Percentiles rank a stretch among this genome's conserved stretches.
phyloP scores from a whole-genome alignment of 1,140 invertebrate genomes.

The Bombus waltoni region DNA sequence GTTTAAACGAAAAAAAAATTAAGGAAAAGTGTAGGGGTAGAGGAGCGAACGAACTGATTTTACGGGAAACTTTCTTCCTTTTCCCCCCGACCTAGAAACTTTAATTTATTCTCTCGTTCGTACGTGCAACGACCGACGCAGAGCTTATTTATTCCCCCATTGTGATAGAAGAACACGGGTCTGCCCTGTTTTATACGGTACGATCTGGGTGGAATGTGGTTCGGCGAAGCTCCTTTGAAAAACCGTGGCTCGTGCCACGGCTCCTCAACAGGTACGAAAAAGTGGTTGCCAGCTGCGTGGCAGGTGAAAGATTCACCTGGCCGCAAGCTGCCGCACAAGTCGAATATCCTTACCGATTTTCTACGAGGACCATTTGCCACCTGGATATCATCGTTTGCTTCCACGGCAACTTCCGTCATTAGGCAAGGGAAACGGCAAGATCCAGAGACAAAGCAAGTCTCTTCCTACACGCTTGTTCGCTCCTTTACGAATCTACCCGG shows the following conservation, averaged over 20 bases:
- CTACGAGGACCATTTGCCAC: constrained; percentile 71
- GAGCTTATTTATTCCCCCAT: constrained; percentile 2
- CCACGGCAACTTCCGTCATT: not conserved
- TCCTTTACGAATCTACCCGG: not conserved
- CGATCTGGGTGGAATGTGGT: not conserved
- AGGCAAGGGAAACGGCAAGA: not conserved
- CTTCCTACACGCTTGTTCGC: not conserved
- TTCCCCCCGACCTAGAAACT: not conserved
- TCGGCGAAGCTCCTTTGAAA: constrained; percentile 5
- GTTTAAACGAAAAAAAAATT: not conserved
- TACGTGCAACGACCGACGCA: not conserved
- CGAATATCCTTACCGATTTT: constrained; percentile 62
- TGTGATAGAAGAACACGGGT: not conserved
- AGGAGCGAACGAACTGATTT: not conserved
- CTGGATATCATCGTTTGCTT: constrained; percentile 58
- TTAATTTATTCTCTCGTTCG: constrained; percentile 20
- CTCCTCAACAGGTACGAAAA: constrained; percentile 47
- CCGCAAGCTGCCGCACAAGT: constrained; percentile 73
- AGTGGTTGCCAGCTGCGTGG: constrained; percentile 74
- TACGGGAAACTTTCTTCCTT: not conserved
- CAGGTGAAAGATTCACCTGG: constrained; percentile 80
- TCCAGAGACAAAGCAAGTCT: not conserved
- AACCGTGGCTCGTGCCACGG: constrained; percentile 37
- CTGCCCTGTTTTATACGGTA: not conserved
- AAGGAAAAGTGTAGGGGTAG: no score